Percentiles rank a stretch among this genome's conserved stretches.
Conservation (phyloP, 2,888 invertebrate genomes). For the Sphecodes monilicornis region DNA sequence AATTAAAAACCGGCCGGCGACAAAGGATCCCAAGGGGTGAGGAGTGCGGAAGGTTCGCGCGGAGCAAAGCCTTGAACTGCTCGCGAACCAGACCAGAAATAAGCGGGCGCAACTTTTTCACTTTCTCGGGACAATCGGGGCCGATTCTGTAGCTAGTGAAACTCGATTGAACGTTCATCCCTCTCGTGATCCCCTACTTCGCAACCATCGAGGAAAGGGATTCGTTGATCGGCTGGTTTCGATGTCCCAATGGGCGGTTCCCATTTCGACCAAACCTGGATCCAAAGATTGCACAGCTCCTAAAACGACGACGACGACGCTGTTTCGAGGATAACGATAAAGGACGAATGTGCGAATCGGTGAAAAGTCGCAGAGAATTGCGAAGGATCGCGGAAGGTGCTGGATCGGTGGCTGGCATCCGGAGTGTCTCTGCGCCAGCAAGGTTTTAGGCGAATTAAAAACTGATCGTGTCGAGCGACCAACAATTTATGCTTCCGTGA, state of each 20-base stretch:
- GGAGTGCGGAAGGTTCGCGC: not conserved
- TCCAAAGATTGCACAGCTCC: not conserved
- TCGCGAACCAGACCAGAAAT: not conserved
- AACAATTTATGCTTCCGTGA: not conserved
- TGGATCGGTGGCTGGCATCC: not conserved
- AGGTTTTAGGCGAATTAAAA: not conserved
- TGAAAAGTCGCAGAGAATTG: not conserved
- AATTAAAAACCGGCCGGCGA: conserved; percentile 50
- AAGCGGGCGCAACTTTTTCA: not conserved
- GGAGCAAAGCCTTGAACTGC: conserved; percentile 1
- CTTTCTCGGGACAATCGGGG: not conserved
- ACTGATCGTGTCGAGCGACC: not conserved
- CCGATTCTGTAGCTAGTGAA: not conserved
- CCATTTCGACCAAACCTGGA: not conserved
- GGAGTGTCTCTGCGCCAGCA: not conserved
- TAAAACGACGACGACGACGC: not conserved
- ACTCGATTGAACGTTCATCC: not conserved
- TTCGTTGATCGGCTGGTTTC: not conserved
- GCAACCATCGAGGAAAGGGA: not conserved
- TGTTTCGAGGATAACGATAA: not conserved
- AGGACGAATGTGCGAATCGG: not conserved
- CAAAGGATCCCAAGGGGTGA: not conserved
- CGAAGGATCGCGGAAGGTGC: not conserved
- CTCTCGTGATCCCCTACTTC: not conserved
- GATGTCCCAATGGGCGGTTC: not conserved